These are phyloP conservation scores for Linepithema humile DNA, from an alignment of 1,140 invertebrate genomes.

Conservation along the genomic window DNA sequence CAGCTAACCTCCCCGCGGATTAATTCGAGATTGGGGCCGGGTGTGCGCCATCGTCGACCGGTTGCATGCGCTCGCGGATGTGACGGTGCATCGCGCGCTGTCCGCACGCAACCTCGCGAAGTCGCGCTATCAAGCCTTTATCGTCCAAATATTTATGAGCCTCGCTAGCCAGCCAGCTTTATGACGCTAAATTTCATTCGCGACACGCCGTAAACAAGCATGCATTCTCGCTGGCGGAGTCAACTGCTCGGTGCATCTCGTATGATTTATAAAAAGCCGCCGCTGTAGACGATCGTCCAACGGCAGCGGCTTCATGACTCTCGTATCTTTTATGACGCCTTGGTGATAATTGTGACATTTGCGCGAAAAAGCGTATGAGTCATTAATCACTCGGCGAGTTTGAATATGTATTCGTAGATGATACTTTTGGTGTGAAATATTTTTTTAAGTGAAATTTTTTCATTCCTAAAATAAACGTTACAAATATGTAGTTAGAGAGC, in stretches of 20 bases:
- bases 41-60: constrained; percentile 38
- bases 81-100: constrained; percentile 32
- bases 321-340: neutral
- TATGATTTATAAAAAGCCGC: neutral
- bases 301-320: neutral
- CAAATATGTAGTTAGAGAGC: neutral
- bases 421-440: neutral
- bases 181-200: constrained; percentile 64
- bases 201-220: constrained; percentile 49
- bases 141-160: constrained; percentile 74
- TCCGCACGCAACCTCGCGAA: constrained; percentile 51
- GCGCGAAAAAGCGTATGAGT: neutral
- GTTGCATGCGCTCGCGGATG: constrained; percentile 36
- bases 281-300: neutral
- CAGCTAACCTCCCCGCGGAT: constrained; percentile 76
- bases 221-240: neutral
- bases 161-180: constrained; percentile 47
- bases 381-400: neutral
- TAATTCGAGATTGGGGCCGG: constrained; percentile 78
- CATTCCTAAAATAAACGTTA: neutral
- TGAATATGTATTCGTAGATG: neutral
- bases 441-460: too few species aligned
- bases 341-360: neutral
- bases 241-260: neutral
- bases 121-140: constrained; percentile 64